A percentile compares a stretch with the other conserved stretches of the same genome.
Conservation (phyloP, 2,113 vertebrate species). For the Gavialis gangeticus region DNA sequence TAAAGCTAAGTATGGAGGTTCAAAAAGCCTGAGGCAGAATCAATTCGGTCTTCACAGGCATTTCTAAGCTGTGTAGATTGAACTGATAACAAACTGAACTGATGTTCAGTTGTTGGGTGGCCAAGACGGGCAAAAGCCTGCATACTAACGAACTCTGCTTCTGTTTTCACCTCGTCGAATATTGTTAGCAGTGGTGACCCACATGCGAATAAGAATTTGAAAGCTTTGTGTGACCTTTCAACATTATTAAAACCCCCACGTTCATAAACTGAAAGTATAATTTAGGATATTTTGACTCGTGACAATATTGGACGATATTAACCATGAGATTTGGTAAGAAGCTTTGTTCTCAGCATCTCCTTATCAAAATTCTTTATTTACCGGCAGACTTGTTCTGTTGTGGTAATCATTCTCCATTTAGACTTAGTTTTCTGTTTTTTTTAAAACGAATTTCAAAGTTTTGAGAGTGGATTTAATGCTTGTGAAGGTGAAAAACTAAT, state of each 20-base stretch:
- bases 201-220: background rate
- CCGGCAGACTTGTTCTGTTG: conserved; percentile 35
- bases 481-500: rapidly evolving
- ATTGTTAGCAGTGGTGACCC: conserved; percentile 11
- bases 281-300: conserved; percentile 37
- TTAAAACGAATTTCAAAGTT: background rate
- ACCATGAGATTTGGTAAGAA: background rate
- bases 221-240: conserved; percentile 9
- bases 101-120: too few species aligned
- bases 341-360: background rate
- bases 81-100: background rate
- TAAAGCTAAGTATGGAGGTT: background rate
- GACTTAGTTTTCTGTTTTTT: conserved; percentile 49
- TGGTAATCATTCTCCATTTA: conserved; percentile 47
- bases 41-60: too few species aligned
- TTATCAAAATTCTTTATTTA: conserved; percentile 61
- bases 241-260: background rate
- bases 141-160: background rate
- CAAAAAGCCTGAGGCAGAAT: background rate
- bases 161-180: conserved; percentile 4
- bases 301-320: conserved; percentile 7
- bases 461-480: conserved; percentile 30
- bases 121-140: too few species aligned
- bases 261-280: conserved; percentile 20
- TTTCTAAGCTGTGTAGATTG: too few species aligned